Base-by-base conservation (phyloP, 92 coral and sea anemone genomes). In the Muricea muricata region DNA sequence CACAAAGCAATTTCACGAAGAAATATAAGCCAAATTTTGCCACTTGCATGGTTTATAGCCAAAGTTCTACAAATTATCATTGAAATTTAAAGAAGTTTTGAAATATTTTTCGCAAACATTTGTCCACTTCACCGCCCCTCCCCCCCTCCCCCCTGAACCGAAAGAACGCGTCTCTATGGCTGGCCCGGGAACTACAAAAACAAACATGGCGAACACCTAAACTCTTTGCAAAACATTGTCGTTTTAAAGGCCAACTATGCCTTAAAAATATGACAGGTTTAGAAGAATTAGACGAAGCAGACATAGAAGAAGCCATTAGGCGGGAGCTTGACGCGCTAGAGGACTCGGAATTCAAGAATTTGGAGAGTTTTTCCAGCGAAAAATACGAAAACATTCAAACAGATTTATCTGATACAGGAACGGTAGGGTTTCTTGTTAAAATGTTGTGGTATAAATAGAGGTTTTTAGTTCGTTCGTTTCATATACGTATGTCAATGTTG, bases 291-390 rank as follows among this genome's bases (percentile, higher is more conserved):
- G 94, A 94, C 75, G 93, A 92, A 21, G 90, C 86, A 0, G 99
- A 97, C 50, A 93, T 97, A 18, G 99, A 93, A 72, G 98, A 93
- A n/a, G 97, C 94, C 76, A 97, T 97, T 80, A 93, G 90, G 91
- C 88, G 94, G n/a, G 94, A 97, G 57, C 85, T 93, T 7, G 99
- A 92, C 54, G 98, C 93, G 15, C 90, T 95, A 56, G 89, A 82
- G 47, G 89, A 92, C 80, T 95, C 79, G 73, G 91, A 89, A 23
- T 41, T 83, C 18, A 91, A 92, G 45, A 93, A 93, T 61, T 33
- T 87, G 39, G 93, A 87, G 7, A 24, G n/a, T 11, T 63, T 32
- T 52, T 52, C 60, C 18, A 25, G 23, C 4, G 0, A 35, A 63
- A 63, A 63, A 63, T 24, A 26, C 30, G 70, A 63, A 63, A 63